Percentiles rank a stretch among this genome's conserved stretches.
Evolutionary conservation across 2,113 vertebrate genomes (phyloP).

Genomic region (Oryzias curvinotus): DNA sequence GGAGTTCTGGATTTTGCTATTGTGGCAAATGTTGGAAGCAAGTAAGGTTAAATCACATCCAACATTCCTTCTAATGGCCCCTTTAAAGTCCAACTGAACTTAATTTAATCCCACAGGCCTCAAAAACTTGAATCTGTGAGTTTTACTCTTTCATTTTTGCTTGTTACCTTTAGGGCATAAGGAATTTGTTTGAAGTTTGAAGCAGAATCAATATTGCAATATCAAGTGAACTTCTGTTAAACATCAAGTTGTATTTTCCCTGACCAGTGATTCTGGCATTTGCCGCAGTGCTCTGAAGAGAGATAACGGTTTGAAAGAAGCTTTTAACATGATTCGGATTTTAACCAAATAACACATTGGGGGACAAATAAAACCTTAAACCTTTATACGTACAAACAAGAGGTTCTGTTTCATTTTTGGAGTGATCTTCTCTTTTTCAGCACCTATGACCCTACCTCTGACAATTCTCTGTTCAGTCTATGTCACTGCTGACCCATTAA

Average conservation of each 20-base stretch:
- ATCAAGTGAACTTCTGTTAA: constrained; percentile 63
- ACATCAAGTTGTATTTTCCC: constrained; percentile 58
- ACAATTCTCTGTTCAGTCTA: constrained; percentile 6
- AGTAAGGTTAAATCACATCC: constrained; percentile 63
- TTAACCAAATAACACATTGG: background rate
- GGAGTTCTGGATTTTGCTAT: constrained; percentile 53
- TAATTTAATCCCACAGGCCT: constrained; percentile 61
- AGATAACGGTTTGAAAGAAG: constrained; percentile 17
- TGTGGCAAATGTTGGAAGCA: constrained; percentile 54
- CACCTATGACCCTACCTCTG: background rate
- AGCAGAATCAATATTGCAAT: constrained; percentile 67
- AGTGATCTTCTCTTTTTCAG: background rate
- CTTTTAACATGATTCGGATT: constrained; percentile 13
- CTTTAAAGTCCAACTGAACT: constrained; percentile 57
- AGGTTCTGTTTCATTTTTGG: background rate
- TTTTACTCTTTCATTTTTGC: constrained; percentile 63
- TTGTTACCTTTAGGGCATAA: constrained; percentile 63
- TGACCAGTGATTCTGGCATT: constrained; percentile 34
- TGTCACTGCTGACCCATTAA: constrained; percentile 23
- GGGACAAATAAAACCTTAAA: background rate
- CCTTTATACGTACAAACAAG: background rate
- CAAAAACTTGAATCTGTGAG: constrained; percentile 52
- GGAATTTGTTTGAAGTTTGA: constrained; percentile 56
- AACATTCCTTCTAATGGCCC: constrained; percentile 56
- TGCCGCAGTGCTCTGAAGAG: constrained; percentile 10